phyloP scores from a whole-genome alignment of 2,888 invertebrate species.

The Tenthredo amoena region DNA sequence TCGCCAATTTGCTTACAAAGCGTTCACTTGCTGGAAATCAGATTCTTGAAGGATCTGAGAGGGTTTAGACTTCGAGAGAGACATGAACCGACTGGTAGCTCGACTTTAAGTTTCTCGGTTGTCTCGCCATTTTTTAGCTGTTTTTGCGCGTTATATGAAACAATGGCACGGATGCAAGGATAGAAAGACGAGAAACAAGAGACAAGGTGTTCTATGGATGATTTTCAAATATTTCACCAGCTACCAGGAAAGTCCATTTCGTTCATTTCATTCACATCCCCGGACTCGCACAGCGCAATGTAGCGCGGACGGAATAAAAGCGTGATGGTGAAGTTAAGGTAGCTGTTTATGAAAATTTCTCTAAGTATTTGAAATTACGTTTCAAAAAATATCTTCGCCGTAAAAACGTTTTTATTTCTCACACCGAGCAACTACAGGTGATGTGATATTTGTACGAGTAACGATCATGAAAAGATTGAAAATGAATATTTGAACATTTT shows the following conservation, averaged over 20 bases:
- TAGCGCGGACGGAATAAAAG: not conserved
- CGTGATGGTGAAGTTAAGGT: not conserved
- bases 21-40: slow-evolving; percentile 46
- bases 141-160: not conserved
- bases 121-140: not conserved
- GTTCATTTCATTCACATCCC: not conserved
- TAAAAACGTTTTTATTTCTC: not conserved
- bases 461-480: not conserved
- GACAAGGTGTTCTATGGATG: not conserved
- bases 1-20: slow-evolving; percentile 51
- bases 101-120: slow-evolving; percentile 20
- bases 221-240: not conserved
- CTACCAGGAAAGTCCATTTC: not conserved
- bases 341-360: not conserved
- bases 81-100: slow-evolving; percentile 9
- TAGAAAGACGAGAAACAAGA: not conserved
- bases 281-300: not conserved
- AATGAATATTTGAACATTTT: slow-evolving; percentile 18
- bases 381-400: not conserved
- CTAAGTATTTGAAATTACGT: not conserved
- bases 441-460: not conserved
- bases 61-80: slow-evolving; percentile 20
- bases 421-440: not conserved
- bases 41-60: slow-evolving; percentile 31
- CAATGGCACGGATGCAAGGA: not conserved